These are phyloP conservation scores for Goniozus legneri DNA, from an alignment of 1,140 invertebrate species.

Conservation along the genomic window DNA sequence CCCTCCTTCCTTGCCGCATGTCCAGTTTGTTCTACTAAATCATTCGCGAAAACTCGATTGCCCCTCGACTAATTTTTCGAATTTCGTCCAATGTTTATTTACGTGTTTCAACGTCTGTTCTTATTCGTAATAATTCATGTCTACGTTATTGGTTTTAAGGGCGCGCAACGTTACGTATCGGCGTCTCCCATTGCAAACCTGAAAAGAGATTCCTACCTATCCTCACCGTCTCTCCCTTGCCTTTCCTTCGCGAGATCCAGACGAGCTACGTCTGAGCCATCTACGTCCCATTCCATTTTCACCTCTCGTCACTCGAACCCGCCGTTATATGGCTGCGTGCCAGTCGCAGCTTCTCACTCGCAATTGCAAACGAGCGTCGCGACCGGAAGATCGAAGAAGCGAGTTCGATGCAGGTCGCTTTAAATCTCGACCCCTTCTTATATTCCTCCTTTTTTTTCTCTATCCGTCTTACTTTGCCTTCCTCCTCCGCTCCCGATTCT, in stretches of 20 bases:
- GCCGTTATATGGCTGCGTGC: conserved; percentile 37
- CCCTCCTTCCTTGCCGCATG: not conserved
- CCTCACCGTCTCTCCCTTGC: conserved; percentile 18
- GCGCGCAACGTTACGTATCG: conserved; percentile 46
- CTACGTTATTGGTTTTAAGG: too few relatives aligned
- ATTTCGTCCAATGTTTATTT: too few relatives aligned
- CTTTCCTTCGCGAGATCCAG: not conserved
- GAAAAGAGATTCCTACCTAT: conserved; percentile 34
- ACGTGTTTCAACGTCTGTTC: too few relatives aligned
- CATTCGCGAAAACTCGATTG: conserved; percentile 2
- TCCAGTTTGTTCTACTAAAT: not conserved
- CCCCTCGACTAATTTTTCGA: too few relatives aligned
- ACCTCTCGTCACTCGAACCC: conserved; percentile 15
- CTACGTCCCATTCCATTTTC: conserved; percentile 38
- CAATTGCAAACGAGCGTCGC: too few relatives aligned
- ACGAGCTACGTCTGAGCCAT: conserved; percentile 3
- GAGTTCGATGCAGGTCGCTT: too few relatives aligned
- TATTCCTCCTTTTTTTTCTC: too few relatives aligned
- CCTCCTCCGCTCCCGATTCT: too few relatives aligned
- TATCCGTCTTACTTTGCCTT: too few relatives aligned
- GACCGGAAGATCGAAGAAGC: too few relatives aligned
- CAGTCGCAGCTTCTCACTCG: conserved; percentile 43
- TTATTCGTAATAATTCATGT: too few relatives aligned
- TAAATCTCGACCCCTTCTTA: too few relatives aligned
- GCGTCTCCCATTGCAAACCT: conserved; percentile 49